phyloP scores from a whole-genome alignment of 2,888 invertebrate genomes.

The Eugnorisma glareosa region DNA sequence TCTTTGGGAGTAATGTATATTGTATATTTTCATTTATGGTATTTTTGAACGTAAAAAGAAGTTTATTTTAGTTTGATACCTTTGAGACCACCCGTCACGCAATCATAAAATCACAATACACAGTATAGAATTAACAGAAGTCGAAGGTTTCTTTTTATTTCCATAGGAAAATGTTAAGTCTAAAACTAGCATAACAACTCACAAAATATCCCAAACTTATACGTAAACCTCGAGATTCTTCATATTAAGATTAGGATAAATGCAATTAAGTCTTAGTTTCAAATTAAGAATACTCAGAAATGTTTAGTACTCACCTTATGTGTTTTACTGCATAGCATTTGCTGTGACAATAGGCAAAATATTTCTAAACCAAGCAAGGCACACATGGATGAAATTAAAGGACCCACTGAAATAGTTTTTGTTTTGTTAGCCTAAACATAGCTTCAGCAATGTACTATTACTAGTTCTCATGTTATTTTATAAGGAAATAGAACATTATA shows the following conservation, averaged over 20 bases:
- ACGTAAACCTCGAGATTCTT: conserved; percentile 35
- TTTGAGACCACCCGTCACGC: conserved; percentile 54
- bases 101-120: conserved; percentile 57
- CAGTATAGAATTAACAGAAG: conserved; percentile 64
- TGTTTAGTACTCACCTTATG: conserved; percentile 53
- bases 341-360: conserved; percentile 24
- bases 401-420: conserved; percentile 28
- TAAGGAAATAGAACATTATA: background rate
- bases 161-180: conserved; percentile 81
- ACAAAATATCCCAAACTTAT: conserved; percentile 68
- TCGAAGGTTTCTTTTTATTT: conserved; percentile 73
- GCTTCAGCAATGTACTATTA: conserved; percentile 8
- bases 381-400: conserved; percentile 13
- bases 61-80: conserved; percentile 15
- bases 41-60: conserved; percentile 2
- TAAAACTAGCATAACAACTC: conserved; percentile 79
- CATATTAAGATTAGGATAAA: conserved; percentile 58
- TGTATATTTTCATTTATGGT: conserved; percentile 9
- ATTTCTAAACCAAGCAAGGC: conserved; percentile 25
- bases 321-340: conserved; percentile 24
- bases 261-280: conserved; percentile 62
- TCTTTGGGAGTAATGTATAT: conserved; percentile 21
- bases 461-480: conserved; percentile 1
- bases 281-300: conserved; percentile 53
- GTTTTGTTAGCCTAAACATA: background rate